phyloP scores from a whole-genome alignment of 2,113 vertebrate genomes.

The Caranx ignobilis region DNA sequence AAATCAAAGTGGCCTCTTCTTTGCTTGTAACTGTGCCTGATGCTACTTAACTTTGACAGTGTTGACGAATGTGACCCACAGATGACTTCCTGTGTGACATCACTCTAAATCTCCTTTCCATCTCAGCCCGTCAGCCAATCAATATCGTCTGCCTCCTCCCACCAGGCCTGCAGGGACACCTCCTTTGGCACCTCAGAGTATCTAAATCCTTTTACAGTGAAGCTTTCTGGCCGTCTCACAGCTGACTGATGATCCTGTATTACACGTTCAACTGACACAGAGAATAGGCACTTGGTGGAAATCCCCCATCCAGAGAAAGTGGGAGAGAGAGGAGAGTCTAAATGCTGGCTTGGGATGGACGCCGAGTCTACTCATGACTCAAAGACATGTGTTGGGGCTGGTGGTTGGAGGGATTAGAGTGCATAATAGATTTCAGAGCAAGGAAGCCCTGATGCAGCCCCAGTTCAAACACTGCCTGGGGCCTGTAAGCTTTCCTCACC shows the following conservation, averaged over 20 bases:
- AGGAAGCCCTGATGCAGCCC: slow-evolving; percentile 70
- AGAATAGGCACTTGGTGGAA: slow-evolving; percentile 60
- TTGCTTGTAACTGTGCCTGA: slow-evolving; percentile 13
- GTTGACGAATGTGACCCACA: slow-evolving; percentile 40
- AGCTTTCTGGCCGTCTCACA: slow-evolving; percentile 64
- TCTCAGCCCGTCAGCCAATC: slow-evolving; percentile 49
- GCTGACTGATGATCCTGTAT: slow-evolving; percentile 76
- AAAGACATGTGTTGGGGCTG: slow-evolving; percentile 69
- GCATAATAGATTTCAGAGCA: slow-evolving; percentile 79
- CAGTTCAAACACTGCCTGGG: slow-evolving; percentile 76
- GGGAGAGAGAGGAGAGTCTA: slow-evolving; percentile 34
- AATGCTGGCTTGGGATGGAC: slow-evolving; percentile 70
- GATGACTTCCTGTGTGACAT: slow-evolving; percentile 72
- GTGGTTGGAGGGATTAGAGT: slow-evolving; percentile 75
- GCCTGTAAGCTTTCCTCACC: slow-evolving; percentile 73
- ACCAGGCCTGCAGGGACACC: slow-evolving; percentile 53
- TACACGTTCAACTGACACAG: slow-evolving; percentile 69
- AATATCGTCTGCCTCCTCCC: slow-evolving; percentile 38
- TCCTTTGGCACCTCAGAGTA: slow-evolving; percentile 61
- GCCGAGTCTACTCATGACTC: slow-evolving; percentile 68
- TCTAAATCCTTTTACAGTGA: slow-evolving; percentile 71
- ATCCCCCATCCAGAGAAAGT: slow-evolving; percentile 47
- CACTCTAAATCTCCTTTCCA: slow-evolving; percentile 49
- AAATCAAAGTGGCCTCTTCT: slow-evolving; percentile 46
- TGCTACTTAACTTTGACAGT: slow-evolving; percentile 21